Percentiles rank a stretch among this genome's conserved stretches.
These are phyloP conservation scores for Homalodisca vitripennis DNA, from an alignment of 1,140 invertebrate species.

Conservation along the genomic window DNA sequence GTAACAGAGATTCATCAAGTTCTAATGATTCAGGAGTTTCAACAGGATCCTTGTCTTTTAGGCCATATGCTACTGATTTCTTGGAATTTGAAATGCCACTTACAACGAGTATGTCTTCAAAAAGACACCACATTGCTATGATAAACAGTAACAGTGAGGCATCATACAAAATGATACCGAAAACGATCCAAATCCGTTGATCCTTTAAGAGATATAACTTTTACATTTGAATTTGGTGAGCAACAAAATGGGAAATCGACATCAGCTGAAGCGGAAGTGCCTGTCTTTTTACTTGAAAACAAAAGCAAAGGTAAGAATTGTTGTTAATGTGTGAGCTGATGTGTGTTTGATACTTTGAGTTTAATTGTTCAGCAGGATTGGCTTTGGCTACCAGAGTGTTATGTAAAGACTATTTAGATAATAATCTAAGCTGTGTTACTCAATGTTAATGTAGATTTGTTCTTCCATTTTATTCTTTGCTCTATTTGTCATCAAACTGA, in stretches of 20 bases:
- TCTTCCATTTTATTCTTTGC: too few relatives aligned
- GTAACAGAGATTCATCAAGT: conserved; percentile 76
- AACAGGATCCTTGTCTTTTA: conserved; percentile 58
- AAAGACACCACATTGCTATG: conserved; percentile 48
- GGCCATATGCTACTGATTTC: conserved; percentile 58
- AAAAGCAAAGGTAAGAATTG: neutral
- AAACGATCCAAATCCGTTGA: conserved; percentile 75
- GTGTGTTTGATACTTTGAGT: too few relatives aligned
- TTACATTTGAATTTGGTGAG: conserved; percentile 63
- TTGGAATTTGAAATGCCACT: conserved; percentile 66
- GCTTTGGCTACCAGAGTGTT: too few relatives aligned
- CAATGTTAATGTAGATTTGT: too few relatives aligned
- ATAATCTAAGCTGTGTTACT: too few relatives aligned
- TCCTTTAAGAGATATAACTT: conserved; percentile 65
- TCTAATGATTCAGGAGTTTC: conserved; percentile 84
- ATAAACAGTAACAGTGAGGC: conserved; percentile 39
- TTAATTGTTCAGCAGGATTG: too few relatives aligned
- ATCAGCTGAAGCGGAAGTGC: conserved; percentile 72
- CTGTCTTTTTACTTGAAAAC: conserved; percentile 51
- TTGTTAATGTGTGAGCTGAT: too few relatives aligned
- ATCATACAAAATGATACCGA: conserved; percentile 55
- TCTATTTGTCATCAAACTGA: too few relatives aligned
- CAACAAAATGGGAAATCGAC: conserved; percentile 65
- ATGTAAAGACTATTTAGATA: too few relatives aligned
- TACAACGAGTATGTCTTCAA: conserved; percentile 35